Conservation (phyloP, 2,888 invertebrate species). For the Archaeoteleia sp. region DNA sequence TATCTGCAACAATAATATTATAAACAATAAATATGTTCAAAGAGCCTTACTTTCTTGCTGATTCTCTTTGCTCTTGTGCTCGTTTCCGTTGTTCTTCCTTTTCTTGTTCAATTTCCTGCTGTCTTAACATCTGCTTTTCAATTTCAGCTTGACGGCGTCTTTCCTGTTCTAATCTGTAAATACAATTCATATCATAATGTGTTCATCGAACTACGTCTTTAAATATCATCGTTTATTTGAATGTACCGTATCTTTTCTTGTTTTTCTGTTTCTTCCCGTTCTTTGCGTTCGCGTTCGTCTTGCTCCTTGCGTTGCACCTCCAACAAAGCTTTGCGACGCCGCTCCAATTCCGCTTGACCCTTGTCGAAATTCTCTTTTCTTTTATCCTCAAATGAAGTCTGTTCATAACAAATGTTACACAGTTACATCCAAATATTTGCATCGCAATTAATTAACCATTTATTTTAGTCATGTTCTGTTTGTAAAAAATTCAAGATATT, state of each 20-base stretch:
- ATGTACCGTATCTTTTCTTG: slow-evolving; percentile 84
- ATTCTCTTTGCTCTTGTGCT: slow-evolving; percentile 86
- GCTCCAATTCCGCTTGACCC: slow-evolving; percentile 97
- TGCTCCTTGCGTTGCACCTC: slow-evolving; percentile 93
- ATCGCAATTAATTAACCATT: too few relatives aligned
- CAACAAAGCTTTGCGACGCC: slow-evolving; percentile 89
- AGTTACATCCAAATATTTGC: too few relatives aligned
- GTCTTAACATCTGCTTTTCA: slow-evolving; percentile 86
- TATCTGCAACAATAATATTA: background rate
- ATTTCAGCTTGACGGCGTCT: slow-evolving; percentile 91
- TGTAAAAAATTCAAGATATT: slow-evolving; percentile 5
- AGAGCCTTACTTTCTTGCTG: slow-evolving; percentile 81
- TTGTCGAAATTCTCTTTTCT: slow-evolving; percentile 98
- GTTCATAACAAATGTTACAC: too few relatives aligned
- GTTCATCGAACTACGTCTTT: background rate
- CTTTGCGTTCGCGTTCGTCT: slow-evolving; percentile 95
- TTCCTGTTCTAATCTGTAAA: slow-evolving; percentile 79
- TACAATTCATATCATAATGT: slow-evolving; percentile 5
- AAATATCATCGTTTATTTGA: slow-evolving; percentile 1
- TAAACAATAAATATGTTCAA: too few relatives aligned
- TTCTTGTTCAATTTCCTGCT: slow-evolving; percentile 84
- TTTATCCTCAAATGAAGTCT: slow-evolving; percentile 94
- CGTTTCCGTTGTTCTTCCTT: slow-evolving; percentile 87
- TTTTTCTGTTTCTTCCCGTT: slow-evolving; percentile 92
- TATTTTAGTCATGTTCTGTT: slow-evolving; percentile 9